Base-by-base conservation (phyloP, 2,113 vertebrate species). In the Phycodurus eques region DNA sequence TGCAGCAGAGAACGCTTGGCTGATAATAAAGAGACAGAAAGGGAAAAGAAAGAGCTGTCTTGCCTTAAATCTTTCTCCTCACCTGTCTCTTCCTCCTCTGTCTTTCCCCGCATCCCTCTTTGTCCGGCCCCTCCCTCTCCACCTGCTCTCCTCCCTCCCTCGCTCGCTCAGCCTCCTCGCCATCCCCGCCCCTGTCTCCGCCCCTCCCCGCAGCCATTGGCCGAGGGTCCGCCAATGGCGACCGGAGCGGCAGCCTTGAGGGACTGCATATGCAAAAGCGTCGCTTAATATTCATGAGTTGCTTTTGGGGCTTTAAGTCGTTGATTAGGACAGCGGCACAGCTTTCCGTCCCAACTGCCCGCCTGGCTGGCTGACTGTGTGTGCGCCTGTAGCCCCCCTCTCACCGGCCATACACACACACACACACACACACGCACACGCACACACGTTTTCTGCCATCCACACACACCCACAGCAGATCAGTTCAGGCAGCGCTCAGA, bases 241-340 rank as follows among this genome's bases (percentile, higher is more conserved):
- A 79, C 77, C 74, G 74, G 64, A 83, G 42, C 75, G 69, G 93
- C 35, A 95, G 84, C 94, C 92, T 87, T 47, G 92, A 83, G 96
- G 95, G 94, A 94, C 93, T 94, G 92, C 94, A 95, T 96, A 96
- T 97, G 96, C 93, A 66, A 96, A 95, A 94, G 88, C 77, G 76
- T 80, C 90, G 89, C 95, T 98, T 95, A 95, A 98, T 98, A 98
- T 97, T 98, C 93, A 98, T 98, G 94, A 98, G 96, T 94, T 85
- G 88, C 95, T 94, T 94, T 95, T 94, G 92, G 93, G 94, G 95
- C 95, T 98, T 96, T 96, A 97, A 97, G 96, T 96, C 95, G 96
- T 97, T 97, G 95, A 96, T 98, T 97, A 98, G 96, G 93, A 94
- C 94, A 90, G 93, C 90, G 92, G 89, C 94, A 93, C 93, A 95